Evolutionary conservation across 2,113 vertebrate species (phyloP).

Genomic region (Forbesichthys papilliferus): DNA sequence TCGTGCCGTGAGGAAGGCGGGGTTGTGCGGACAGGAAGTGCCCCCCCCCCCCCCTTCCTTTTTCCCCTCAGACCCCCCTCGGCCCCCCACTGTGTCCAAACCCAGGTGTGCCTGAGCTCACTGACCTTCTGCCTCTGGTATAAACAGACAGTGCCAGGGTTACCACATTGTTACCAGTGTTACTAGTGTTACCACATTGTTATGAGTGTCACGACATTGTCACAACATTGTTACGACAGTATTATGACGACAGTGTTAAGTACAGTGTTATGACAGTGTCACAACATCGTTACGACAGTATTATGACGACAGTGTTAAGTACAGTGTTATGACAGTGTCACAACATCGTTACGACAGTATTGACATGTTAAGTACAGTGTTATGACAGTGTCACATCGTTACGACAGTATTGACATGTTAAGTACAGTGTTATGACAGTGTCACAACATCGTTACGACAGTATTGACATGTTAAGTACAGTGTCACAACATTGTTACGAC

Average conservation of each 20-base stretch:
- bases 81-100: conserved; percentile 97
- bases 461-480: too few species aligned
- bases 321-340: too few species aligned
- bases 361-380: conserved; percentile 83
- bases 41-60: conserved; percentile 71
- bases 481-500: too few species aligned
- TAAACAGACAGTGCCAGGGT: conserved; percentile 72
- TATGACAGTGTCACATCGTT: conserved; percentile 72
- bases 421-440: too few species aligned
- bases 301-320: conserved; percentile 10
- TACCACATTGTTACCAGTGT: too few species aligned
- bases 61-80: conserved; percentile 78
- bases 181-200: too few species aligned
- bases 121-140: conserved; percentile 83
- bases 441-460: too few species aligned
- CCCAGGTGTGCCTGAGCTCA: conserved; percentile 99
- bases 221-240: too few species aligned
- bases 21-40: conserved; percentile 13
- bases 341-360: too few species aligned
- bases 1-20: too few species aligned
- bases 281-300: conserved; percentile 73
- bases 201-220: too few species aligned
- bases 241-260: conserved; percentile 82
- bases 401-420: conserved; percentile 1
- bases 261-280: conserved; percentile 73